Percentiles rank a stretch among this genome's conserved stretches.
These are phyloP conservation scores for Steromphala cineraria DNA, from an alignment of 2,888 invertebrate species.

Conservation along the genomic window DNA sequence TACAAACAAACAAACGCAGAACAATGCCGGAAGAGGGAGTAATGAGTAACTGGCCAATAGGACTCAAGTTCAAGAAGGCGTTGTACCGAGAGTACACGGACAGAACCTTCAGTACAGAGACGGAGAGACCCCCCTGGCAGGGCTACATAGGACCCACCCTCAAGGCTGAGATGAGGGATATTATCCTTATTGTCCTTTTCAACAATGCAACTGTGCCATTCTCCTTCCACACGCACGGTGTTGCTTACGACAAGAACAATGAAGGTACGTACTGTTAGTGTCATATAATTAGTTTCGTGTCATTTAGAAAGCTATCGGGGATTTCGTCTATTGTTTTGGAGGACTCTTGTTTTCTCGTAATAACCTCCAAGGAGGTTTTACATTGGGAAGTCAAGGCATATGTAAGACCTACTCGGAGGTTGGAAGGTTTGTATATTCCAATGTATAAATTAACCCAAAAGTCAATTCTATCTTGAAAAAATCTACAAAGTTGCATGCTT, in stretches of 20 bases:
- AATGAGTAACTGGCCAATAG: constrained; percentile 27
- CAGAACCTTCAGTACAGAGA: constrained; percentile 34
- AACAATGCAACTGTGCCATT: constrained; percentile 45
- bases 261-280: neutral
- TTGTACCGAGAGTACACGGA: constrained; percentile 51
- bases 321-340: too few relatives aligned
- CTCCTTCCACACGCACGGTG: constrained; percentile 58
- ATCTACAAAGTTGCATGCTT: too few relatives aligned
- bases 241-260: constrained; percentile 20
- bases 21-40: neutral
- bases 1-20: neutral
- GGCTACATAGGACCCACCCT: constrained; percentile 62
- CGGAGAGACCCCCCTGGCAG: constrained; percentile 35
- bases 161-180: constrained; percentile 62
- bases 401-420: too few relatives aligned
- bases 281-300: too few relatives aligned
- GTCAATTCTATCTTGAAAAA: too few relatives aligned
- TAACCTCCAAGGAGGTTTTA: too few relatives aligned
- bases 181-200: constrained; percentile 45
- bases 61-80: constrained; percentile 47
- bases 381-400: too few relatives aligned
- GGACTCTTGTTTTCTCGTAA: too few relatives aligned
- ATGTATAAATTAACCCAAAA: too few relatives aligned
- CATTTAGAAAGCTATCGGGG: too few relatives aligned
- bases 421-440: too few relatives aligned